A percentile compares a stretch with the other conserved stretches of the same genome.
Evolutionary conservation across 2,797 vertebrate species (phyloP).

Genomic region (Microctenopoma steveboyesi): DNA sequence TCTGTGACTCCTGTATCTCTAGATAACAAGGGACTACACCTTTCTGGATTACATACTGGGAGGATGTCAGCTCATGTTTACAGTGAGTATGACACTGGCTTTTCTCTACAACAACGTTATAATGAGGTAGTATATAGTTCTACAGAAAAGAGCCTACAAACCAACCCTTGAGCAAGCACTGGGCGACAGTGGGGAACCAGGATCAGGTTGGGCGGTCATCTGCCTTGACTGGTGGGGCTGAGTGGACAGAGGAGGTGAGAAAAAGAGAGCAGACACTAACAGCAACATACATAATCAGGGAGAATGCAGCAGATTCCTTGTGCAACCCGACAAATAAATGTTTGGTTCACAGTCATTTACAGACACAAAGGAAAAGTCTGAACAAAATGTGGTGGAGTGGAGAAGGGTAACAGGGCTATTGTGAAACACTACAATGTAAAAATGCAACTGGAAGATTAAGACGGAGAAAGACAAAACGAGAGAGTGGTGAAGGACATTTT

Average conservation of each 20-base stretch:
- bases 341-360: not conserved
- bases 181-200: too few species aligned
- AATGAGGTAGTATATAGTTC: slow-evolving; percentile 17
- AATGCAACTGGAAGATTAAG: too few species aligned
- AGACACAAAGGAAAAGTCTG: too few species aligned
- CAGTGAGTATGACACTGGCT: slow-evolving; percentile 86
- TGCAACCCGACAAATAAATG: slow-evolving; percentile 15
- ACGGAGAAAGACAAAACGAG: not conserved
- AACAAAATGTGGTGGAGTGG: not conserved
- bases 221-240: too few species aligned
- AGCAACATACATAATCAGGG: too few species aligned
- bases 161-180: too few species aligned
- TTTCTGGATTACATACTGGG: slow-evolving; percentile 99
- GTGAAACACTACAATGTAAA: not conserved
- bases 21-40: slow-evolving; percentile 95
- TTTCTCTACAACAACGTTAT: slow-evolving; percentile 20
- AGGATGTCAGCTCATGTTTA: slow-evolving; percentile 98
- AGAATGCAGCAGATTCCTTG: too few species aligned
- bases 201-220: too few species aligned
- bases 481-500: not conserved
- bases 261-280: too few species aligned
- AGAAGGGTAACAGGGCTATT: not conserved
- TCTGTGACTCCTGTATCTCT: slow-evolving; percentile 45
- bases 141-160: too few species aligned
- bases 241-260: too few species aligned